Base-by-base conservation (phyloP, 2,888 invertebrate species). In the Bedellia somnulentella region DNA sequence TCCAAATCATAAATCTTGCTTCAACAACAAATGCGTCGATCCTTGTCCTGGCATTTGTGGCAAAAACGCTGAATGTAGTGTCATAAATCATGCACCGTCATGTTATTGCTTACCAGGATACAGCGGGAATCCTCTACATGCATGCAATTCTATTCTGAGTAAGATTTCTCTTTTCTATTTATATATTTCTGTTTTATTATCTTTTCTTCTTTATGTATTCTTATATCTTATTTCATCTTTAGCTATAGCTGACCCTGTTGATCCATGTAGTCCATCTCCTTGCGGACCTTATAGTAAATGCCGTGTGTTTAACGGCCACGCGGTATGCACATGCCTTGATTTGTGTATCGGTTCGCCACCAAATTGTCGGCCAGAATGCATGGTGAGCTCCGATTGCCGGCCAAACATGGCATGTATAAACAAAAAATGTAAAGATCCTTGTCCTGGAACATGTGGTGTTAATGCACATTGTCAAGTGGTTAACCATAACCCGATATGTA, bases 201-300 rank as follows among this genome's bases (percentile, higher is more conserved):
- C 56, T 57, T 54, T 53, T 49, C 53, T 53, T 57, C 45, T 53
- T 44, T 55, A 35, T 43, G 46, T 47, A 37, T 41, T 49, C 42
- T 52, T 47, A 40, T 47, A 37, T 52, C 52, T 55, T 45, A 54
- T 42, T 52, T 39, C 37, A 45, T 43, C 52, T 60, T 45, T 62
- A 68, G 71, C 57, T 71, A 47, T 49, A 47, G 66, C 64, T 40
- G 76, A 67, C 47, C 57, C 63, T 49, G 55, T 70, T 50, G 80
- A 86, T 52, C 87, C 87, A 14, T 89, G 89, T 53, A 68, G 81
- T 47, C 87, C 88, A 36, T 84, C 86, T 41, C 88, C 88, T 37
- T 89, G 89, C 58, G 89, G 89, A 37, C 83, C 87, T 8, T 86
- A 87, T 53, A 87, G 88, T 62, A 78, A 83, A 44, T 89, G 89